phyloP scores from a whole-genome alignment of 2,797 vertebrate genomes.

The Taeniopygia guttata region DNA sequence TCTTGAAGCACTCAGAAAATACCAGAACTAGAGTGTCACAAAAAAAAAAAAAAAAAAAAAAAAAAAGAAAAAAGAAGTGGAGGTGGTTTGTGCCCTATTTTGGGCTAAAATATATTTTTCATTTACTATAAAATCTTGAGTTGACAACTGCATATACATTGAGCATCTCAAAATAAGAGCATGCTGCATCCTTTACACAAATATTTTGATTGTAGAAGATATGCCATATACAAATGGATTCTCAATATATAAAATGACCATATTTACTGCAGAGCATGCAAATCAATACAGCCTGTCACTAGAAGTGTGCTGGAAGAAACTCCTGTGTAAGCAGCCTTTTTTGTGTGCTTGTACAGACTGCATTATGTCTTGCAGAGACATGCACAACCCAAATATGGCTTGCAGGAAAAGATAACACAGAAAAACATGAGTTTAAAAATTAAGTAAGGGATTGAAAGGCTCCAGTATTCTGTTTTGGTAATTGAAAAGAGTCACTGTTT shows the following conservation, averaged over 20 bases:
- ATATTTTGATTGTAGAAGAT: not conserved
- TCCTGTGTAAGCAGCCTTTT: not conserved
- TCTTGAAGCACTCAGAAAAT: not conserved
- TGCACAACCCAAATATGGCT: not conserved
- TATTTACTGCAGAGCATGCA: not conserved
- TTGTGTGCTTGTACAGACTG: not conserved
- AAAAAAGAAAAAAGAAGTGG: no score
- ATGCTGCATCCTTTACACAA: not conserved
- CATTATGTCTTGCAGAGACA: not conserved
- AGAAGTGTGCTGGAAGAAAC: not conserved
- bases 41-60: fast-evolving
- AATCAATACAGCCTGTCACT: not conserved
- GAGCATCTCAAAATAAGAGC: not conserved
- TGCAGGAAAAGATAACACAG: not conserved
- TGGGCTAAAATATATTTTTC: not conserved
- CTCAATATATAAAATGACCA: not conserved
- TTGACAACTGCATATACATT: not conserved
- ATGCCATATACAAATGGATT: not conserved
- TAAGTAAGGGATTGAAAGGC: not conserved
- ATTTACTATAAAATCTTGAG: not conserved
- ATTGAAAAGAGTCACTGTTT: not conserved
- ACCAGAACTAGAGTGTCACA: not conserved
- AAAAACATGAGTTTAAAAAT: not conserved
- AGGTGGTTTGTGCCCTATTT: fast-evolving
- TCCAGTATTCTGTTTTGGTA: not conserved